A percentile compares a stretch with the other conserved stretches of the same genome.
phyloP scores from a whole-genome alignment of 2,888 invertebrate species.

The Cordilura impudica region DNA sequence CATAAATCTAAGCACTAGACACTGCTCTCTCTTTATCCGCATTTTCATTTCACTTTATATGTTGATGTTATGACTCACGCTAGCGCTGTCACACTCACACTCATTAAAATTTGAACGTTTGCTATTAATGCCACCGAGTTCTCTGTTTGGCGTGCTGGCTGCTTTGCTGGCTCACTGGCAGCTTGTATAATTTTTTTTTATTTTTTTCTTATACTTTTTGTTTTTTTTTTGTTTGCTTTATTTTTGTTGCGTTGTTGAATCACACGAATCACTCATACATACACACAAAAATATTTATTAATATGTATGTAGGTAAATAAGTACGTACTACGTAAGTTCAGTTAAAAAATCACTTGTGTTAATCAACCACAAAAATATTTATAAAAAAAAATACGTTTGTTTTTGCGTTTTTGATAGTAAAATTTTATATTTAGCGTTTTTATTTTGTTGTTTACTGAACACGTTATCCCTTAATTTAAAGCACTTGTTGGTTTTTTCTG shows the following conservation, averaged over 20 bases:
- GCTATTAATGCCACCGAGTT: conserved; percentile 62
- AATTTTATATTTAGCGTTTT: conserved; percentile 19
- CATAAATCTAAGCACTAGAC: conserved; percentile 82
- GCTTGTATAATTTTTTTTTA: conserved; percentile 52
- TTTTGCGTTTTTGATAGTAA: conserved; percentile 16
- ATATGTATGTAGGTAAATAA: conserved; percentile 49
- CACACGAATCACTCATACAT: conserved; percentile 48
- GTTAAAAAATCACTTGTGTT: conserved; percentile 46
- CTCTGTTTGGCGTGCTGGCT: conserved; percentile 53
- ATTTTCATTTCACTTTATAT: conserved; percentile 79
- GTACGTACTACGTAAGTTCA: conserved; percentile 58
- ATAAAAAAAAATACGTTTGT: conserved; percentile 52
- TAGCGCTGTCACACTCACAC: conserved; percentile 74
- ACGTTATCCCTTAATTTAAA: conserved; percentile 24
- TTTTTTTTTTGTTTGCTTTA: conserved; percentile 54
- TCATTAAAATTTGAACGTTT: conserved; percentile 67
- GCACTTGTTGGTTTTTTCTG: conserved; percentile 45
- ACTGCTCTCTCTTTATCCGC: conserved; percentile 84
- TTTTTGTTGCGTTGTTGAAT: conserved; percentile 61
- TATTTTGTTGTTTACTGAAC: conserved; percentile 18
- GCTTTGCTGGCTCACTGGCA: conserved; percentile 48
- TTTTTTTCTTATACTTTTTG: conserved; percentile 33
- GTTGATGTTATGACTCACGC: conserved; percentile 76
- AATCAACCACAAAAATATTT: conserved; percentile 50
- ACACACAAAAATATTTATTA: conserved; percentile 8